Base-by-base conservation (phyloP, 2,888 invertebrate genomes). In the Thereva unica region DNA sequence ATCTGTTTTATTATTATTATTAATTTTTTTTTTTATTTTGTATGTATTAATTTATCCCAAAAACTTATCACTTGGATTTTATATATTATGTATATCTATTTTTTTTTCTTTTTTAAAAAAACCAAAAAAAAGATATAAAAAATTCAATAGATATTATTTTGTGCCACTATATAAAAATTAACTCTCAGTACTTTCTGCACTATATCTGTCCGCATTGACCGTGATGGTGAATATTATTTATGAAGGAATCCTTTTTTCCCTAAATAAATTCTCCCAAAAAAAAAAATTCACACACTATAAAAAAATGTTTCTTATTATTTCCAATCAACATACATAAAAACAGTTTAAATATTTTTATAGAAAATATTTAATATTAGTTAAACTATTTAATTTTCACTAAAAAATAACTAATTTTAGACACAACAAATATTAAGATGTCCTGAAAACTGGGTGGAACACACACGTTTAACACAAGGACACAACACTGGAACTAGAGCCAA, bases 381-480 rank as follows among this genome's bases (percentile, higher is more conserved):
- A 23, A 23, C 23, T 23, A 23, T 23, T 61, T 10, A 41, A 64
- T 23, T 23, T n/a, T 23, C 37, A 64, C 38, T 42, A 23, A 64
- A 53, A 63, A 52, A 50, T 52, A 64, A 45, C 40, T 64, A 54
- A 45, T 64, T 55, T 55, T 47, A 37, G 54, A 64, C 54, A 64
- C 54, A 64, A 64, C 64, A 64, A 64, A 55, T 64, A 45, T 64
- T 64, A 64, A 64, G 54, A 64, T 64, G 64, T 54, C 65, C 65
- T 68, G 65, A 65, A 68, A 68, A 65, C 65, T 68, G 68, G 68
- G 68, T 68, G 68, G 68, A 68, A 68, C 65, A 68, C 61, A 64
- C 41, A 59, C 64, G 64, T 54, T 54, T 64, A 64, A 64, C 45
- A 64, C 64, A 64, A 64, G 54, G 54, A 64, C 54, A 64, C 45